A percentile compares a stretch with the other conserved stretches of the same genome.
Conservation (phyloP, 2,113 vertebrate species). For the Anguilla rostrata region DNA sequence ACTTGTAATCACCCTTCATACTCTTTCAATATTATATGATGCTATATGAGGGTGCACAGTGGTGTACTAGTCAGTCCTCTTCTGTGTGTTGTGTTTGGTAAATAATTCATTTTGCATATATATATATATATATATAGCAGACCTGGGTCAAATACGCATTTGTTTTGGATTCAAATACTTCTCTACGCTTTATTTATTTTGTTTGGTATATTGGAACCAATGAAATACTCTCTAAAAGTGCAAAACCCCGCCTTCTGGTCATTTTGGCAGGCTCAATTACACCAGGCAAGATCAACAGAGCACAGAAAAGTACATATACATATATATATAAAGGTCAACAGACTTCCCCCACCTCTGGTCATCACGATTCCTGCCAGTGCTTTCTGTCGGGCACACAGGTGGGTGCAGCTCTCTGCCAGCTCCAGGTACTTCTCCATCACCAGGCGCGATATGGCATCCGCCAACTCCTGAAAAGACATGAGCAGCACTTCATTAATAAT, state of each 20-base stretch:
- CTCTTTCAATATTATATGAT: background rate
- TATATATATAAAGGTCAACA: conserved; percentile 48
- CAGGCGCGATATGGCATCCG: conserved; percentile 90
- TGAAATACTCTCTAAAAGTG: no score
- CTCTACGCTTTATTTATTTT: no score
- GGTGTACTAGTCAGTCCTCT: background rate
- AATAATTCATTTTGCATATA: background rate
- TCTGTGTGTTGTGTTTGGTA: background rate
- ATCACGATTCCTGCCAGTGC: conserved; percentile 96
- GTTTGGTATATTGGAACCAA: no score
- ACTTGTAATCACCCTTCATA: background rate
- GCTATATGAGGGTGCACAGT: background rate
- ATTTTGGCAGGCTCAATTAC: no score
- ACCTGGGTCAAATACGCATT: no score
- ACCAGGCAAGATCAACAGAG: no score
- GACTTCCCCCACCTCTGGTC: conserved; percentile 91
- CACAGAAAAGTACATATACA: no score
- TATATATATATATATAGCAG: no score
- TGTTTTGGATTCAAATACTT: no score
- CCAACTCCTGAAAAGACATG: conserved; percentile 95
- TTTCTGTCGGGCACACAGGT: conserved; percentile 87
- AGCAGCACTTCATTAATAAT: conserved; percentile 53
- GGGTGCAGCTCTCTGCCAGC: conserved; percentile 83
- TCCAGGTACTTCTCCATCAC: conserved; percentile 93
- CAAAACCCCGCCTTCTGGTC: no score